Evolutionary conservation across 2,113 vertebrate genomes (phyloP), one percentile per base, ranked within the genome.

Genomic region (Atrichornis clamosus): DNA sequence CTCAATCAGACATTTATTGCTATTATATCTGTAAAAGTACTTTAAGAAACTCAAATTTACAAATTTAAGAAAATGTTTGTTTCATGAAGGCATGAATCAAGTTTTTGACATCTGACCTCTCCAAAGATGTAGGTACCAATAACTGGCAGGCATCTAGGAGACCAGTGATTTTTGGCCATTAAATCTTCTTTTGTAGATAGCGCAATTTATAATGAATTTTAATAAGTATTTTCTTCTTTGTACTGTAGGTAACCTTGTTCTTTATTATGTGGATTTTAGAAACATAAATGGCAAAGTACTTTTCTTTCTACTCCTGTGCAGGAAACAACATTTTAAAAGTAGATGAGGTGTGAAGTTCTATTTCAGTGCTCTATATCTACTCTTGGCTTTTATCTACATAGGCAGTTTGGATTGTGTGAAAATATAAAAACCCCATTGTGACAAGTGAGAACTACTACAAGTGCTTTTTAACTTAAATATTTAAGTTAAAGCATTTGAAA

Each of bases 401-500:
- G n/a, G 55, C 41, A 76, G 82, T 95, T 93, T 89, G 89, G 59
- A 91, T 78, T 77, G 27, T 92, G 39, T 88, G 76, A 97, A 89
- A 75, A 87, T 68, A 78, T 24, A 75, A 84, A 90, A 90, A 87
- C 27, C n/a, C 62, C 56, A 94, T 69, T 96, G 81, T 89, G 76
- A 93, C 82, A 95, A 91, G 82, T 92, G 75, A 81, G 30, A 96
- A 73, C 46, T 91, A 84, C 49, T 87, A 27, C 39, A 95, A 96
- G 65, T 88, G 65, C 9, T 76, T 97, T 95, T 91, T 33, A 73
- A 39, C 72, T 97, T 93, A 96, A 95, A 95, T 91, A 94, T 96
- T 96, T 96, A 92, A 88, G 89, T 83, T 94, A 93, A 91, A 94
- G 23, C 7, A 89, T 87, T 39, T 21, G 46, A 91, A 92, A 83